Evolutionary conservation across 2,888 invertebrate genomes (phyloP).

Genomic region (Ophion ventricosus): DNA sequence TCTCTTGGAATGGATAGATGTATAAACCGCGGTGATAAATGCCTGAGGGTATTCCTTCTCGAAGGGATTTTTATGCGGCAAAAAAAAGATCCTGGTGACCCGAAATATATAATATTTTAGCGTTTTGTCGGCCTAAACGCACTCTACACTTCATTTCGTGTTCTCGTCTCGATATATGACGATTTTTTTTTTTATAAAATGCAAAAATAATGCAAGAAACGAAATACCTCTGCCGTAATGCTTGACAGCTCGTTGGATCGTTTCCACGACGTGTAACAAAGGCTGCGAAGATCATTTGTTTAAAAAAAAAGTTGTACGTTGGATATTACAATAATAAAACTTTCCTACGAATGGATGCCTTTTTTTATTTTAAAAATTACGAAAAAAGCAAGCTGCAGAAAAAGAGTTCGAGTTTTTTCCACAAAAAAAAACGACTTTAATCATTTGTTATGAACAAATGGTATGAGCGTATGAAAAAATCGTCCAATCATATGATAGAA

Average conservation of each 20-base stretch:
- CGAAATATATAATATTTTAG: background rate
- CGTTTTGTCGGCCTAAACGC: background rate
- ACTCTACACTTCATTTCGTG: constrained; percentile 8
- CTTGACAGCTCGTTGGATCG: no score
- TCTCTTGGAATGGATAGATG: constrained; percentile 45
- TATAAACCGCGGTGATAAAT: constrained; percentile 18
- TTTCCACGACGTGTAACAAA: no score
- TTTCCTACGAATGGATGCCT: background rate
- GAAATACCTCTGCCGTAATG: no score
- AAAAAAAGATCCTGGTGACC: constrained; percentile 27
- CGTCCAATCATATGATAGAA: no score
- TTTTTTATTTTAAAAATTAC: background rate
- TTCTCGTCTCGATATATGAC: background rate
- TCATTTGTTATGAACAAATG: background rate
- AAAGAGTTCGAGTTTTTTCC: background rate
- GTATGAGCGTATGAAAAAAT: background rate
- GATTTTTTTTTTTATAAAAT: background rate
- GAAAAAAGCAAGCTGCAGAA: background rate
- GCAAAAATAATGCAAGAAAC: background rate
- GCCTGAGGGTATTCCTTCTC: constrained; percentile 28
- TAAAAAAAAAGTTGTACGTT: background rate
- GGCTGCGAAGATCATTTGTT: no score
- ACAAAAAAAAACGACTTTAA: background rate
- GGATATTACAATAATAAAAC: background rate
- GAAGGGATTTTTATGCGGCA: constrained; percentile 20